Conservation (phyloP, 2,797 vertebrate genomes). For the Picus viridis region DNA sequence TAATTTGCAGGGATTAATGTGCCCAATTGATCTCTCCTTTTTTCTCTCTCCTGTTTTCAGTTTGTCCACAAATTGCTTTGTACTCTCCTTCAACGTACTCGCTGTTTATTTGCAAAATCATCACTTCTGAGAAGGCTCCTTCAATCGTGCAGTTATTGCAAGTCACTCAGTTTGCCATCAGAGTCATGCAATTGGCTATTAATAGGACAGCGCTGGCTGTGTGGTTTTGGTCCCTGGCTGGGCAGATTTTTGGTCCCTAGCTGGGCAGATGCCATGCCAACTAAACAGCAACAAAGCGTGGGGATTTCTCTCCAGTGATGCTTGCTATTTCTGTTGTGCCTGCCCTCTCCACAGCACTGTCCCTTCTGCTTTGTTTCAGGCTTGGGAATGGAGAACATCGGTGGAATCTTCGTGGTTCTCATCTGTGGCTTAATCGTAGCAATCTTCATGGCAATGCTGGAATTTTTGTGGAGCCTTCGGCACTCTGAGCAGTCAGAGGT, state of each 20-base stretch:
- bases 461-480: slow-evolving; percentile 97
- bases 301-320: background rate
- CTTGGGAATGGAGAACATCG: slow-evolving; percentile 98
- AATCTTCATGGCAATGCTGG: slow-evolving; percentile 98
- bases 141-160: slow-evolving; percentile 38
- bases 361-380: slow-evolving; percentile 78
- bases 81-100: background rate
- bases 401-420: slow-evolving; percentile 98
- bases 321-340: background rate
- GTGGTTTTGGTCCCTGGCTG: background rate
- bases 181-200: slow-evolving; percentile 27
- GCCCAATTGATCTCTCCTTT: background rate
- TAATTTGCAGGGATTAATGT: slow-evolving; percentile 47
- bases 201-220: background rate
- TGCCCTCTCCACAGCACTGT: background rate
- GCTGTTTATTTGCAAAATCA: slow-evolving; percentile 66
- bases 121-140: slow-evolving; percentile 40
- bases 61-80: slow-evolving; percentile 45
- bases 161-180: slow-evolving; percentile 25
- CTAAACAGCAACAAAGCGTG: background rate
- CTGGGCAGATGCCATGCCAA: background rate
- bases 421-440: slow-evolving; percentile 98
- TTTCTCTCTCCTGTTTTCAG: background rate
- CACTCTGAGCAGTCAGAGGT: slow-evolving; percentile 94
- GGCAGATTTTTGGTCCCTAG: background rate